Percentiles rank a stretch among this genome's conserved stretches.
These are phyloP conservation scores for Acanthosepion pharaonis DNA, from an alignment of 2,888 invertebrate genomes.

Conservation along the genomic window DNA sequence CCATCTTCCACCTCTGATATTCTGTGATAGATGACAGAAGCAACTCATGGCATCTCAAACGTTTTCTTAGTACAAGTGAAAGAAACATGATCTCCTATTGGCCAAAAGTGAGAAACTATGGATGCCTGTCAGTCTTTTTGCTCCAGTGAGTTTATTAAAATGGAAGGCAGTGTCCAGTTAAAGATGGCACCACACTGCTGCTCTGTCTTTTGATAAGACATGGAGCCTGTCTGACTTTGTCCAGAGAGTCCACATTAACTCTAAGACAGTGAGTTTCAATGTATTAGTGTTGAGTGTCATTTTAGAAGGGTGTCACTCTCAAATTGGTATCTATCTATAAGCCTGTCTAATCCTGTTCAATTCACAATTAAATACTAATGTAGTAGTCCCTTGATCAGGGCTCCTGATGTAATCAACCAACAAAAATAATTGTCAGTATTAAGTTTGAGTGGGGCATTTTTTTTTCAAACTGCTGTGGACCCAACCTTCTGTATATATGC, in stretches of 20 bases:
- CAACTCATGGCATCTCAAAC: not conserved
- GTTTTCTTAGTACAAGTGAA: not conserved
- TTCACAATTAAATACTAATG: not conserved
- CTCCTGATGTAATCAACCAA: no score
- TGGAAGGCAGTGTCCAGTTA: not conserved
- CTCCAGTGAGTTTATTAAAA: not conserved
- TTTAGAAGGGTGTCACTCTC: not conserved
- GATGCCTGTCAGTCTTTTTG: not conserved
- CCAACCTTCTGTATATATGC: no score
- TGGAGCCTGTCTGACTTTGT: constrained; percentile 5
- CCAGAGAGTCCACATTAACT: not conserved
- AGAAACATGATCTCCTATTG: not conserved
- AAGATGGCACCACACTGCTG: not conserved
- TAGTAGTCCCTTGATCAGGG: no score
- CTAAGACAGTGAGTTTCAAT: not conserved
- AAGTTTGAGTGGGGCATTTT: no score
- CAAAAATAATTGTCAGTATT: no score
- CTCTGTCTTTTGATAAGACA: not conserved
- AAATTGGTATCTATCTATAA: not conserved
- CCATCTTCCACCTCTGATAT: not conserved
- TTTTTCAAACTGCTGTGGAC: no score
- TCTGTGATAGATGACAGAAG: not conserved
- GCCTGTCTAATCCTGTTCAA: not conserved
- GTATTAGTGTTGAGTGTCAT: not conserved
- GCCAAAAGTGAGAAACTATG: not conserved